phyloP scores from a whole-genome alignment of 1,140 invertebrate species.

The Aplysia californica region DNA sequence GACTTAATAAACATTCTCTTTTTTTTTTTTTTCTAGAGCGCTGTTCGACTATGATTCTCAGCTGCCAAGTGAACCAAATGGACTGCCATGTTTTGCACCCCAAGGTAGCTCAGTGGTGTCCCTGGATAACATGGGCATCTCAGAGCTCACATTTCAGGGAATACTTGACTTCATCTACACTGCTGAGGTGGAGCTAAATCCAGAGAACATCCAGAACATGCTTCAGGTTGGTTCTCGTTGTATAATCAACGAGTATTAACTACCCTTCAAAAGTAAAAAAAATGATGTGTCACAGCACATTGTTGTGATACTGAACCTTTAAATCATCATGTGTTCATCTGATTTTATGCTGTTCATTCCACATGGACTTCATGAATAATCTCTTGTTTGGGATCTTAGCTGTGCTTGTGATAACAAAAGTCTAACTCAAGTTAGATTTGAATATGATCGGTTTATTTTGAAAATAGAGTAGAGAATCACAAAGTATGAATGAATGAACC shows the following conservation, averaged over 20 bases:
- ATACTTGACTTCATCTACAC: slow-evolving; percentile 63
- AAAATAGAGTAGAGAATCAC: too few species aligned
- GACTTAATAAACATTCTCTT: neutral
- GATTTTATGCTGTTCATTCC: too few species aligned
- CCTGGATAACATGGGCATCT: slow-evolving; percentile 39
- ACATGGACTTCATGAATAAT: too few species aligned
- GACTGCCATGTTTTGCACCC: slow-evolving; percentile 7
- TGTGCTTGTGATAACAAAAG: too few species aligned
- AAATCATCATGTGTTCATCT: too few species aligned
- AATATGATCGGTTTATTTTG: too few species aligned
- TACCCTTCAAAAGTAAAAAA: neutral
- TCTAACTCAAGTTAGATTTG: too few species aligned
- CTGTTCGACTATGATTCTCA: slow-evolving; percentile 44
- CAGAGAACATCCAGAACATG: slow-evolving; percentile 61
- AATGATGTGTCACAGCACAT: neutral
- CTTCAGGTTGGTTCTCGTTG: slow-evolving; percentile 37
- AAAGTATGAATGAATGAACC: too few species aligned
- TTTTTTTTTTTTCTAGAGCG: slow-evolving; percentile 31
- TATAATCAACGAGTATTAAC: neutral
- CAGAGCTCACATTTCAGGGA: slow-evolving; percentile 44
- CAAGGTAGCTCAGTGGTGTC: slow-evolving; percentile 1
- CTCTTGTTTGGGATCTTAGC: too few species aligned
- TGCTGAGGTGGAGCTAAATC: slow-evolving; percentile 47
- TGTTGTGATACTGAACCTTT: too few species aligned
- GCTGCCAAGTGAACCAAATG: slow-evolving; percentile 5